Percentiles rank a stretch among this genome's conserved stretches.
Evolutionary conservation across 1,140 invertebrate species (phyloP).

Genomic region (Camponotus pennsylvanicus): DNA sequence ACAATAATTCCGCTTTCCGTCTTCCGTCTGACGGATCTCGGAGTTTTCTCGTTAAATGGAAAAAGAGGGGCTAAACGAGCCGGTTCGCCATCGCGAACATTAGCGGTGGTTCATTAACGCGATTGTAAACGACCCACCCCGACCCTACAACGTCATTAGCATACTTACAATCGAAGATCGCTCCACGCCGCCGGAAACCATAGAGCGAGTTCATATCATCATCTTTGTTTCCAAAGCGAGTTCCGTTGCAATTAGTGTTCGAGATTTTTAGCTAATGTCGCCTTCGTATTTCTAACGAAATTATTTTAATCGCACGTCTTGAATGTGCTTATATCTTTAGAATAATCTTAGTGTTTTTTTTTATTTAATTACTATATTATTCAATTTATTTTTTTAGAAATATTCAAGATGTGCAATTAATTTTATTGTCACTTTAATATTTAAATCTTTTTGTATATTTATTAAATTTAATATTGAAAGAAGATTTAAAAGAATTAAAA

Average conservation of each 20-base stretch:
- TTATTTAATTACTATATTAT: neutral
- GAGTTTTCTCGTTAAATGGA: slow-evolving; percentile 66
- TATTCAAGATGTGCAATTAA: neutral
- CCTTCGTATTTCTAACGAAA: neutral
- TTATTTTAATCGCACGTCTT: neutral
- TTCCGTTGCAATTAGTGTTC: slow-evolving; percentile 8
- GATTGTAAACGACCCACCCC: slow-evolving; percentile 69
- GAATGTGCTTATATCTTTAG: neutral
- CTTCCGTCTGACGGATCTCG: slow-evolving; percentile 60
- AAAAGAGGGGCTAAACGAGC: slow-evolving; percentile 62
- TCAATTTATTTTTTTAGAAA: neutral
- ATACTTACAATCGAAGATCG: slow-evolving; percentile 65
- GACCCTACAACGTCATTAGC: slow-evolving; percentile 67
- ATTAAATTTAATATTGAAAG: neutral
- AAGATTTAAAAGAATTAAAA: too few relatives aligned
- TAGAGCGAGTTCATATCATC: slow-evolving; percentile 39
- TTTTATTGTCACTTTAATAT: neutral
- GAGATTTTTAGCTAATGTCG: slow-evolving; percentile 18
- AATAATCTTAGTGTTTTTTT: too few relatives aligned
- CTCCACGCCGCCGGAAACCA: slow-evolving; percentile 23
- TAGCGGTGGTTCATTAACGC: slow-evolving; percentile 70
- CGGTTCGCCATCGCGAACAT: slow-evolving; percentile 58
- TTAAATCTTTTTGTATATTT: neutral
- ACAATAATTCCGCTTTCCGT: slow-evolving; percentile 62
- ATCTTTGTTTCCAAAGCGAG: slow-evolving; percentile 25